These are phyloP conservation scores for Oceanites oceanicus DNA, from an alignment of 2,113 vertebrate species.

Conservation along the genomic window DNA sequence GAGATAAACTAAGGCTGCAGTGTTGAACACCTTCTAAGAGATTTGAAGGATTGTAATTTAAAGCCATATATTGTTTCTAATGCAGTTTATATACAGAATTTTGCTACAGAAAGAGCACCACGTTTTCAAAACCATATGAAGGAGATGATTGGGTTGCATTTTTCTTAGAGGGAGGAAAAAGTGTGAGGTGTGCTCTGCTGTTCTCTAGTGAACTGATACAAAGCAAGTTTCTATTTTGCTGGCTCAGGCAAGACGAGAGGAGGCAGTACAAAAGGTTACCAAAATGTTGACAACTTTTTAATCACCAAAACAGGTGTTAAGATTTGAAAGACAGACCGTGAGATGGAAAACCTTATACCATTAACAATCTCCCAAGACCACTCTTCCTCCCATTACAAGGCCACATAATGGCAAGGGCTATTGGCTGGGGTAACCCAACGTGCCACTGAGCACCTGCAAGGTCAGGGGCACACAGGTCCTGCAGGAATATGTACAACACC, in stretches of 20 bases:
- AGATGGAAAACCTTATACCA: neutral
- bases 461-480: neutral
- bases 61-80: neutral
- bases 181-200: neutral
- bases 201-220: neutral
- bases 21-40: neutral
- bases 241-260: neutral
- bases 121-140: fast-evolving
- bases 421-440: fast-evolving
- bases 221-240: neutral
- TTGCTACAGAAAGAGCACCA: neutral
- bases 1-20: neutral
- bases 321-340: neutral
- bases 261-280: neutral
- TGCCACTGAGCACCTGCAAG: neutral
- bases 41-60: neutral
- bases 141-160: neutral
- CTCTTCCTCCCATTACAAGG: neutral
- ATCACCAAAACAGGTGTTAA: neutral
- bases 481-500: neutral
- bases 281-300: neutral
- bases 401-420: neutral
- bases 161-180: neutral
- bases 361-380: fast-evolving
- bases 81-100: neutral